Base-by-base conservation (phyloP, 23 tunicate genomes). In the Trididemnum clinides region DNA sequence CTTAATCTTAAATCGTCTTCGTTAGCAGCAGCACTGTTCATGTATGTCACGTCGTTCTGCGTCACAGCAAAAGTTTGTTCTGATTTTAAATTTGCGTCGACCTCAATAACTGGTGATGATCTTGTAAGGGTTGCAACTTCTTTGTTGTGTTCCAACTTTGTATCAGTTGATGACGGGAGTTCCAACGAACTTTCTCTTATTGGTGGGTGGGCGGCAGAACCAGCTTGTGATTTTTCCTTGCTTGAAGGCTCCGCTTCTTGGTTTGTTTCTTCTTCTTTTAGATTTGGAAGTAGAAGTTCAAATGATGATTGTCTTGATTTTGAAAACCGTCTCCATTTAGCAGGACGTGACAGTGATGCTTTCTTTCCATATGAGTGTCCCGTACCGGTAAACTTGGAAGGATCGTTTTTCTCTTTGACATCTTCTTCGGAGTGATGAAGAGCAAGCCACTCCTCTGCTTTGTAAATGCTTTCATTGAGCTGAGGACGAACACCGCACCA, bases 251-350 rank as follows among this genome's bases (percentile, higher is more conserved):
- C n/a, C n/a, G n/a, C n/a, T n/a, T n/a, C n/a, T n/a, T n/a, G n/a
- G n/a, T n/a, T n/a, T n/a, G n/a, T n/a, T n/a, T n/a, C n/a, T 64
- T 88, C 92, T 77, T 92, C 97, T 64, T 83, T 77, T 10, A 92
- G 63, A 34, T 92, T 87, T 0, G 97, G 97, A 28, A 92, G 88
- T 10, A 89, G 88, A 62, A 84, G 91, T 63, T 92, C 97, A 64
- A 92, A 92, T n/a, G 97, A 92, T 0, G 97, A 87, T 65, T 92
- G 97, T n/a, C 97, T 79, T 0, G 97, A 92, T 38, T 92, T 92
- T 39, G 97, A 86, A 72, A 90, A 92, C 22, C 83, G 63, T 23
- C 39, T 58, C 63, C 97, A 73, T 31, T 66, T 66, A 29, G 10
- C n/a, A 5, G 75, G 22, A 36, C 37, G 36, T 15, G 36, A 3